Percentiles rank a stretch among this genome's conserved stretches.
Evolutionary conservation across 92 coral and sea anemone genomes (phyloP).

Genomic region (Epizoanthus scotinus): DNA sequence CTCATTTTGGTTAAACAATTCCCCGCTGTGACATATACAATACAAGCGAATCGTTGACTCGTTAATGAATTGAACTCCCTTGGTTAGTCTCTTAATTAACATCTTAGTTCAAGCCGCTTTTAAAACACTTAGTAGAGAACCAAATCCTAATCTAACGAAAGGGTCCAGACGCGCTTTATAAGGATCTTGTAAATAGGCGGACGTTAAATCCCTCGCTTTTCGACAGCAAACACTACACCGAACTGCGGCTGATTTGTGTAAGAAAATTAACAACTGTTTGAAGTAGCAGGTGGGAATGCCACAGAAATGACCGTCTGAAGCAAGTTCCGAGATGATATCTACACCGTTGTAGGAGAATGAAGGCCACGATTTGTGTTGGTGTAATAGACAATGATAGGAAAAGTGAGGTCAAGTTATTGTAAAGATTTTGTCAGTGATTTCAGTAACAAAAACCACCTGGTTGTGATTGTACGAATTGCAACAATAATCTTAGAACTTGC

Average conservation of each 20-base stretch:
- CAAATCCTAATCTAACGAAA: slow-evolving; percentile 3
- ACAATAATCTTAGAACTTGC: neutral
- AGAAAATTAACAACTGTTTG: neutral
- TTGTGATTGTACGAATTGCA: neutral
- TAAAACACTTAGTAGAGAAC: neutral
- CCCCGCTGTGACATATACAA: slow-evolving; percentile 31
- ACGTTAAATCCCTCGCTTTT: neutral
- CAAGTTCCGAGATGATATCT: neutral
- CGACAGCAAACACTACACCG: neutral
- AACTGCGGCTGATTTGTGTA: neutral
- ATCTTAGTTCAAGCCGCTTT: slow-evolving; percentile 10
- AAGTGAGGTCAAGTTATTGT: too few relatives aligned
- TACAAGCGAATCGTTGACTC: slow-evolving; percentile 18
- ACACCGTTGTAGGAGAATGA: neutral
- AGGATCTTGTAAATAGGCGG: neutral
- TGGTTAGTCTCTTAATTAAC: slow-evolving; percentile 12
- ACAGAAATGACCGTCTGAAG: slow-evolving; percentile 9
- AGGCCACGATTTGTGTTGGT: neutral
- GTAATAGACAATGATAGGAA: neutral
- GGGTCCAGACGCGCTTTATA: neutral
- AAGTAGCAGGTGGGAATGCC: slow-evolving; percentile 5
- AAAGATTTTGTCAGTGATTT: neutral
- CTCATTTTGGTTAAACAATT: slow-evolving; percentile 12
- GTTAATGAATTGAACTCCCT: slow-evolving; percentile 19
- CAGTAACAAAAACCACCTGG: neutral